phyloP scores from a whole-genome alignment of 2,888 invertebrate species.

The Chaetoderma sp. region DNA sequence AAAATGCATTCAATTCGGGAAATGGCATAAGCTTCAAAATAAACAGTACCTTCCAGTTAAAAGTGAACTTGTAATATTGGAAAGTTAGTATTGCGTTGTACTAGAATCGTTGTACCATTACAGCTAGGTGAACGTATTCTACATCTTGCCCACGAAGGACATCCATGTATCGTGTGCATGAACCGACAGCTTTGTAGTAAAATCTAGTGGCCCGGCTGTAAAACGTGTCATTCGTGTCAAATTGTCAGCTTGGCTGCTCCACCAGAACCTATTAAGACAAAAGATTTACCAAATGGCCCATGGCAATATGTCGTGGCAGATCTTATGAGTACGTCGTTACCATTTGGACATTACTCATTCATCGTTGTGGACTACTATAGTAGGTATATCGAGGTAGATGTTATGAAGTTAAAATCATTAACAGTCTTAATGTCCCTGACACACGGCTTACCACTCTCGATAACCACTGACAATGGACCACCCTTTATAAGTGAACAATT shows the following conservation, averaged over 20 bases:
- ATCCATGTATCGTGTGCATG: constrained; percentile 9
- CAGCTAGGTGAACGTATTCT: constrained; percentile 3
- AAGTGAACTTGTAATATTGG: constrained; percentile 7
- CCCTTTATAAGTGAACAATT: constrained; percentile 32
- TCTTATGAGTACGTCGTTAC: constrained; percentile 35
- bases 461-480: constrained; percentile 37
- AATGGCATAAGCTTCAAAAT: not conserved
- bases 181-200: constrained; percentile 2
- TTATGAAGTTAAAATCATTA: constrained; percentile 22
- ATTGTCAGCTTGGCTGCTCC: not conserved
- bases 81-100: constrained; percentile 11
- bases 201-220: constrained; percentile 7
- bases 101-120: constrained; percentile 5
- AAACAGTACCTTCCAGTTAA: not conserved
- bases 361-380: constrained; percentile 43
- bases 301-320: constrained; percentile 41
- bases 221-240: constrained; percentile 1
- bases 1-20: not conserved
- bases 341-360: constrained; percentile 30
- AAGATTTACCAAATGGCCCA: constrained; percentile 28
- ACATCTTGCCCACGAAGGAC: constrained; percentile 19
- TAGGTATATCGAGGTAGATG: constrained; percentile 33
- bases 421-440: constrained; percentile 14
- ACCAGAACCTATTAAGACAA: constrained; percentile 25
- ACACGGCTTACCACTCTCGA: constrained; percentile 31